Evolutionary conservation across 2,888 invertebrate genomes (phyloP), one percentile per base, ranked within the genome.

Genomic region (Drosophila imparisetae): DNA sequence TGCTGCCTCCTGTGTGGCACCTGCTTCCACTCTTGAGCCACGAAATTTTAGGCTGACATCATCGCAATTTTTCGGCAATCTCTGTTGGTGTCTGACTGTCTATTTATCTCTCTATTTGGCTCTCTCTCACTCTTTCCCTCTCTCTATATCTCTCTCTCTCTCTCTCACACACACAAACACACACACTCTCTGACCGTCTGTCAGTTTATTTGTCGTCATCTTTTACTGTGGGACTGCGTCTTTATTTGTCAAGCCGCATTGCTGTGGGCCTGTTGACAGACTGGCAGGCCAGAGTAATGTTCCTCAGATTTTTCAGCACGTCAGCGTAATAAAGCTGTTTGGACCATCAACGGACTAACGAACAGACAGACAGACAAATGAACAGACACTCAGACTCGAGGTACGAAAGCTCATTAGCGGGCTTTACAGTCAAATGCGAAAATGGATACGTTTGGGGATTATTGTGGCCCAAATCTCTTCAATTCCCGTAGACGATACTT

Each of bases 271-370:
- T 58, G 85, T 63, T 80, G 83, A 83, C 81, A 81, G 72, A 59
- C 65, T 66, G 67, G 61, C 65, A 60, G 68, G 77, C 84, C 89
- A 89, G 89, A 86, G 75, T 83, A 83, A 86, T 86, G 87, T 71
- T 74, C 72, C 70, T 62, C 57, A 72, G 76, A 83, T 86, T 81
- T 83, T 86, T 86, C 77, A 84, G 68, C 83, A 67, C 74, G 86
- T 89, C 86, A 83, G 89, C 86, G 86, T 89, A 89, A 86, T 89
- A 89, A 84, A 83, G 83, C 78, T 78, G 83, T 81, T 77, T 45
- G 60, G 48, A 53, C 75, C 67, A 53, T 48, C 70, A 65, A 63
- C 42, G 36, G 75, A 58, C 61, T 53, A 53, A 40, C 38, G 30
- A 29, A 53, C 38, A 24, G 38, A 53, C 61, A 38, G 21, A 21